Percentiles rank a stretch among this genome's conserved stretches.
phyloP scores from a whole-genome alignment of 64 coral and sea anemone genomes.

The Stichodactyla helianthus region DNA sequence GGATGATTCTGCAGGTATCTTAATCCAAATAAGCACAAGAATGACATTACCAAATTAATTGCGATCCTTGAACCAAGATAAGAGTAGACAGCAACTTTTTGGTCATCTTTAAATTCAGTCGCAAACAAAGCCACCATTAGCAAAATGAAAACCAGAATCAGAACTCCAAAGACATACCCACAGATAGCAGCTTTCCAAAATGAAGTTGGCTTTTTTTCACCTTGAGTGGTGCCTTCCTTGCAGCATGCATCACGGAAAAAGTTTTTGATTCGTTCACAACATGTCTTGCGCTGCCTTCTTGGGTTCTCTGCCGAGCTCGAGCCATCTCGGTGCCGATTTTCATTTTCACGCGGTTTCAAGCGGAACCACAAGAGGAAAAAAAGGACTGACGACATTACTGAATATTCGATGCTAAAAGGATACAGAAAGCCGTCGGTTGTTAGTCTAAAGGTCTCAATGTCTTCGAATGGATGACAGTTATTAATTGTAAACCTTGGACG shows the following conservation, averaged over 20 bases:
- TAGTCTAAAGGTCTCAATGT: neutral
- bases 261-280: neutral
- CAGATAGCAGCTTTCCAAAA: conserved; percentile 11
- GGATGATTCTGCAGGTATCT: neutral
- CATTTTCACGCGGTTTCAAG: neutral
- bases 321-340: too few relatives aligned
- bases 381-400: conserved; percentile 24
- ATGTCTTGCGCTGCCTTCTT: neutral
- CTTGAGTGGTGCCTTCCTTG: neutral
- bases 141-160: neutral
- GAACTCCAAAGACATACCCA: conserved; percentile 4
- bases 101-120: neutral
- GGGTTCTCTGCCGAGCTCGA: too few relatives aligned
- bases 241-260: neutral
- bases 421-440: neutral
- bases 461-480: neutral
- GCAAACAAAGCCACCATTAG: neutral
- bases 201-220: neutral
- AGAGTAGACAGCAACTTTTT: neutral
- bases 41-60: neutral
- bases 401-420: conserved; percentile 27
- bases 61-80: neutral
- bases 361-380: neutral
- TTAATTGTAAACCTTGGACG: neutral
- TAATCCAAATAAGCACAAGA: neutral